These are phyloP conservation scores for Ailuropoda melanoleuca DNA, from an alignment of 2,113 vertebrate genomes.

Conservation along the genomic window DNA sequence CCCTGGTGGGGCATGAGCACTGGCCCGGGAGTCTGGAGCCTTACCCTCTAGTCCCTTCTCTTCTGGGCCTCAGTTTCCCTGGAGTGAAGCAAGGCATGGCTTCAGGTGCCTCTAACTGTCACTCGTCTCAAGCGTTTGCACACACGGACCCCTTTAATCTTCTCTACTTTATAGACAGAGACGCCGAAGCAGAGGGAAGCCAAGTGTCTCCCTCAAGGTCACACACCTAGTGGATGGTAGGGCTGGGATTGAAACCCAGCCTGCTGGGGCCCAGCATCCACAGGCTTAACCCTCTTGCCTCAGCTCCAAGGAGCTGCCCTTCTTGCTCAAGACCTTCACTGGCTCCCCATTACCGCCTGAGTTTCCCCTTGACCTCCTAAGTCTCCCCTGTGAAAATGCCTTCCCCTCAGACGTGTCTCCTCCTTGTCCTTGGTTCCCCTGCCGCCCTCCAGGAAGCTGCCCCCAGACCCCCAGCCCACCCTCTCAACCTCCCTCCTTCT, in stretches of 20 bases:
- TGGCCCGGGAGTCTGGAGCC: not conserved
- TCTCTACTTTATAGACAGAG: not conserved
- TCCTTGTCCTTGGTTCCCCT: not conserved
- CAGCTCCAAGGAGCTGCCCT: not conserved
- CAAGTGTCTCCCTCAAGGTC: not conserved
- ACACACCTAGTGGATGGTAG: not conserved
- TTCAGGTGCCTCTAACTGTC: not conserved
- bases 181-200: not conserved
- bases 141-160: not conserved
- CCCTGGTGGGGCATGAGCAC: rapidly evolving
- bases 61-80: not conserved
- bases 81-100: not conserved
- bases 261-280: not conserved
- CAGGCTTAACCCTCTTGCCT: not conserved
- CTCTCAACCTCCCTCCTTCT: not conserved
- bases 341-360: not conserved
- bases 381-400: not conserved
- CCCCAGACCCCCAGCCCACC: not conserved
- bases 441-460: not conserved
- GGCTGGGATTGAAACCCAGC: not conserved
- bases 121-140: rapidly evolving
- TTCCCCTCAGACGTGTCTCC: not conserved
- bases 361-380: not conserved
- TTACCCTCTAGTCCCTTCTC: not conserved
- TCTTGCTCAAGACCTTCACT: rapidly evolving